Percentiles rank a stretch among this genome's conserved stretches.
These are phyloP conservation scores for Semnopithecus entellus DNA, from an alignment of 2,113 vertebrate species.

Conservation along the genomic window DNA sequence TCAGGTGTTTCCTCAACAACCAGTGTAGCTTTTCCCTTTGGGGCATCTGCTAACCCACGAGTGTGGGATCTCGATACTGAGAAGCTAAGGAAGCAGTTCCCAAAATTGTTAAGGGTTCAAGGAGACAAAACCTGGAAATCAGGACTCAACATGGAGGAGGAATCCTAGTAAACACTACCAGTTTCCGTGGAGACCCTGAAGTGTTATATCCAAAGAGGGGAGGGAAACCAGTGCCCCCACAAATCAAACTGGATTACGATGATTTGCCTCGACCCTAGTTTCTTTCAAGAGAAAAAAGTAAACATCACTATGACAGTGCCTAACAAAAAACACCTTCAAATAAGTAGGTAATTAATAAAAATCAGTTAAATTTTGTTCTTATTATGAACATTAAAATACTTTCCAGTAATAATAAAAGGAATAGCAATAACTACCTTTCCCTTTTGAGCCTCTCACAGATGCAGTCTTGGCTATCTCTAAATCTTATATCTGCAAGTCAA, in stretches of 20 bases:
- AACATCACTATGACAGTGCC: not conserved
- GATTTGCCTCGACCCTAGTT: too few relatives aligned
- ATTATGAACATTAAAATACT: not conserved
- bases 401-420: not conserved
- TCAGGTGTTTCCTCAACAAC: not conserved
- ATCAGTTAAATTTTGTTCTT: not conserved
- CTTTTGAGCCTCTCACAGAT: not conserved
- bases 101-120: not conserved
- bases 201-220: not conserved
- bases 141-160: not conserved
- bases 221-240: not conserved
- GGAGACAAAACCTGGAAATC: not conserved
- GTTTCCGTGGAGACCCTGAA: not conserved
- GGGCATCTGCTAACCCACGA: not conserved
- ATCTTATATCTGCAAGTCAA: not conserved
- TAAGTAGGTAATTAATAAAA: not conserved
- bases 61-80: not conserved
- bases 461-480: not conserved
- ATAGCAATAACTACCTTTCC: not conserved
- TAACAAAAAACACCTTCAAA: not conserved
- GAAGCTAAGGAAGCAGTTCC: not conserved
- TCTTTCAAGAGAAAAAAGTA: not conserved
- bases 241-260: not conserved
- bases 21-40: not conserved
- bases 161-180: not conserved